Evolutionary conservation across 2,888 invertebrate species (phyloP).

Genomic region (Hypomecis punctinalis): DNA sequence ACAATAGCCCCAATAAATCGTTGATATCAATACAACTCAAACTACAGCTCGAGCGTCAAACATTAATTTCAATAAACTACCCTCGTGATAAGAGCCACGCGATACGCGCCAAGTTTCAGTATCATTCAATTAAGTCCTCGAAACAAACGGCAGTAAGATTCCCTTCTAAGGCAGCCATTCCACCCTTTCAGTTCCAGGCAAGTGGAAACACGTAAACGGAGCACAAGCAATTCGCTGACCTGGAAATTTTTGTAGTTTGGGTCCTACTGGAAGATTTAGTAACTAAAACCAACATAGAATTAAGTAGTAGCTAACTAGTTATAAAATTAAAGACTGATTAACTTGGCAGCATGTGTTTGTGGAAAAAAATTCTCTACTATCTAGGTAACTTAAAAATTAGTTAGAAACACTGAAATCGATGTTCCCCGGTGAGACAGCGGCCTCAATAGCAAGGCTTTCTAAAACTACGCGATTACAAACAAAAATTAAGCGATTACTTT

Average conservation of each 20-base stretch:
- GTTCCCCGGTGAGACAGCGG: too few relatives aligned
- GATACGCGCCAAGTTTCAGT: conserved; percentile 11
- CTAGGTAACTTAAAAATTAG: too few relatives aligned
- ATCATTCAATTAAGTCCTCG: conserved; percentile 24
- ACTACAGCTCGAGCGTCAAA: neutral
- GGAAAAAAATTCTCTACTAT: too few relatives aligned
- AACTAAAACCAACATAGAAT: conserved; percentile 1
- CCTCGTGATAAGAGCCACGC: conserved; percentile 7
- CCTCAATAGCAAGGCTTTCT: too few relatives aligned
- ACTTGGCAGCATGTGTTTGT: too few relatives aligned
- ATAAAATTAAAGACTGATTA: too few relatives aligned
- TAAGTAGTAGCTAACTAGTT: too few relatives aligned
- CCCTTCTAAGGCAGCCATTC: conserved; percentile 31
- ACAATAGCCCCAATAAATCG: neutral
- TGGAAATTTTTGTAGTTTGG: conserved; percentile 62
- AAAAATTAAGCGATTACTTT: too few relatives aligned
- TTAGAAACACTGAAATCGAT: too few relatives aligned
- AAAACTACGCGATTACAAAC: too few relatives aligned
- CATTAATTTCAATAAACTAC: conserved; percentile 8
- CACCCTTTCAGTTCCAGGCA: conserved; percentile 50
- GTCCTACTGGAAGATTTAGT: conserved; percentile 10
- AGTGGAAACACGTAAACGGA: conserved; percentile 60
- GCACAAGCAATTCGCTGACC: conserved; percentile 66
- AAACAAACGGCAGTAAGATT: conserved; percentile 25
- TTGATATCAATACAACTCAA: too few relatives aligned